phyloP scores from a whole-genome alignment of 1,140 invertebrate genomes.

The Cyclina sinensis region DNA sequence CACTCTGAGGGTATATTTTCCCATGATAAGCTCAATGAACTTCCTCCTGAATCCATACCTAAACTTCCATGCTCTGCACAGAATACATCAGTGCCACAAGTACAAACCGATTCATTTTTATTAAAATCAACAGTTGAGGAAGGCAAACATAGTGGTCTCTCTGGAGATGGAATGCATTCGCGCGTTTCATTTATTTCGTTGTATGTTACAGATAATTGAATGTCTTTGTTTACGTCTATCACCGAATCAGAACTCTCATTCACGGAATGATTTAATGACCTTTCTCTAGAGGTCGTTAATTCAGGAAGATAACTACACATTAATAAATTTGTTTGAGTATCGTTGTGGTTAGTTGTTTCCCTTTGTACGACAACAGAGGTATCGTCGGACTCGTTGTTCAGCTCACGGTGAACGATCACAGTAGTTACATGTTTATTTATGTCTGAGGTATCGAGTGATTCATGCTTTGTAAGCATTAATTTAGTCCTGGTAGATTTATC shows the following conservation, averaged over 20 bases:
- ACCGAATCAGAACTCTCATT: slow-evolving; percentile 42
- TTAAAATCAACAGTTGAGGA: neutral
- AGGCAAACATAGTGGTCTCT: neutral
- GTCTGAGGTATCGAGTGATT: slow-evolving; percentile 55
- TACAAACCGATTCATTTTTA: slow-evolving; percentile 1
- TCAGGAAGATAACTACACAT: slow-evolving; percentile 32
- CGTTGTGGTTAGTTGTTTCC: slow-evolving; percentile 25
- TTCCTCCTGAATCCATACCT: slow-evolving; percentile 57
- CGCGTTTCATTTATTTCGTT: neutral
- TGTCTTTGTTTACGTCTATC: slow-evolving; percentile 59
- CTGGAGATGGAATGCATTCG: neutral
- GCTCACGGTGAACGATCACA: slow-evolving; percentile 52
- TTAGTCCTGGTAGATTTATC: slow-evolving; percentile 26
- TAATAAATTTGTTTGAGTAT: neutral
- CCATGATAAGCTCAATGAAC: slow-evolving; percentile 61
- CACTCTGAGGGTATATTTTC: slow-evolving; percentile 62
- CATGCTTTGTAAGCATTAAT: slow-evolving; percentile 49
- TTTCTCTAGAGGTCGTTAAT: slow-evolving; percentile 9
- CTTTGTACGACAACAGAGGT: neutral
- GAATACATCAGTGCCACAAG: slow-evolving; percentile 48
- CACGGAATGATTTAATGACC: slow-evolving; percentile 26
- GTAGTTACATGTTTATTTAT: slow-evolving; percentile 59
- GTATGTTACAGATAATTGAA: neutral
- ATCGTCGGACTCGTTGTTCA: slow-evolving; percentile 16
- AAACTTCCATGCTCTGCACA: slow-evolving; percentile 40